Base-by-base conservation (phyloP, 2,888 invertebrate species). In the Junonia oenone region DNA sequence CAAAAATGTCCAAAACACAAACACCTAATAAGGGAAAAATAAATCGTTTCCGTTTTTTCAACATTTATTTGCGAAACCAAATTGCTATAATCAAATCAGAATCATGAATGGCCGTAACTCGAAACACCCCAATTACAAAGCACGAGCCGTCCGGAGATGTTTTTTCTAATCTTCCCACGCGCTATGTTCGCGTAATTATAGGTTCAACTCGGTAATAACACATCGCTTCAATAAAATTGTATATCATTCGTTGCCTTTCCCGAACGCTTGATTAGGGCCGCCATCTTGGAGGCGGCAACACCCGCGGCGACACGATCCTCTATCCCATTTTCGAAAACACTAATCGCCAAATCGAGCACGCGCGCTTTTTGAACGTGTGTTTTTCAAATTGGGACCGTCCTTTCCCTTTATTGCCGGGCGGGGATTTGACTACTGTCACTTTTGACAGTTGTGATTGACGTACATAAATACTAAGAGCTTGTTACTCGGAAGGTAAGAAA, bases 151-250 rank as follows among this genome's bases (percentile, higher is more conserved):
- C 62, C 68, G 73, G 81, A 78, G 72, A 73, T 73, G 78, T 87
- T 87, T 83, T 90, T 86, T 85, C 84, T 86, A 86, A 87, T 77
- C 76, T 90, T 90, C 89, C 90, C 89, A 90, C 90, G 89, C 86
- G 81, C 77, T 74, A 79, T 80, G 79, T 81, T 79, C 71, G 72
- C 70, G 78, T 90, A 89, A 90, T 90, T 84, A 87, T 81, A 83
- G 85, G 87, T 86, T 88, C 76, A 77, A 77, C 72, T 71, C 78
- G 31, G 81, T 90, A 90, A 90, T 90, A 89, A 90, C 85, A 88
- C 81, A 87, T 89, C 85, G 82, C 85, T 82, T 83, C 85, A 85
- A 86, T 88, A 83, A 89, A 89, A 89, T 87, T 87, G 87, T 89
- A 87, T 88, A 90, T 88, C 87, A 88, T 87, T 88, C 79, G 73